Conservation (phyloP, 2,888 invertebrate genomes). For the Acronicta alni region DNA sequence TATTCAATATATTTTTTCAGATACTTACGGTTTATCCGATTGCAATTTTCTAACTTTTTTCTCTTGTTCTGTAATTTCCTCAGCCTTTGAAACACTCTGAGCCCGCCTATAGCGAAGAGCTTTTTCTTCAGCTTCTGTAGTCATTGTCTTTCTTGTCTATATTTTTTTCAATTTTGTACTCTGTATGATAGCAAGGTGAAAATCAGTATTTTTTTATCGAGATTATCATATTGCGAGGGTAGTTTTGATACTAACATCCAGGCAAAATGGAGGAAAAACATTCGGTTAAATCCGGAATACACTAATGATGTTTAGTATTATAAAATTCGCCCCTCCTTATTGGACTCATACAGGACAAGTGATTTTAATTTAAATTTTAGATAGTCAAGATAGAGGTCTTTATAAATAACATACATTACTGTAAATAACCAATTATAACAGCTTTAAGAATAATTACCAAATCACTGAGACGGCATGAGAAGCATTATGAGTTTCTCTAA, state of each 20-base stretch:
- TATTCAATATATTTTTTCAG: background rate
- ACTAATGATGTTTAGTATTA: background rate
- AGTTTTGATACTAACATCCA: conserved; percentile 2
- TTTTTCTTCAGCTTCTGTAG: conserved; percentile 84
- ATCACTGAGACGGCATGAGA: conserved; percentile 4
- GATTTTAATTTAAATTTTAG: no score
- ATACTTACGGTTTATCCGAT: conserved; percentile 95
- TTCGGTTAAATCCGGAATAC: background rate
- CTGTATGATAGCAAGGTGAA: background rate
- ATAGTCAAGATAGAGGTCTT: no score
- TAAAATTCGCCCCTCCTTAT: no score
- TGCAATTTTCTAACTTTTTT: conserved; percentile 93
- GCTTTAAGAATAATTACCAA: background rate
- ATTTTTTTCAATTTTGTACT: conserved; percentile 3
- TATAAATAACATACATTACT: no score
- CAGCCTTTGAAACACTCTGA: conserved; percentile 96
- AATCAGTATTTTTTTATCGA: background rate
- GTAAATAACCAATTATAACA: no score
- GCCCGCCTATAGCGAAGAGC: conserved; percentile 92
- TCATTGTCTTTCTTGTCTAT: conserved; percentile 73
- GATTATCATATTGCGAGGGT: conserved; percentile 21
- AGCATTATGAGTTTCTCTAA: conserved; percentile 17
- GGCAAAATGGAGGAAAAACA: background rate
- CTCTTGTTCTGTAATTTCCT: conserved; percentile 95
- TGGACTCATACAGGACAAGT: no score